Percentiles rank a stretch among this genome's conserved stretches.
Evolutionary conservation across 2,113 vertebrate species (phyloP).

Genomic region (Microcebus jonahi): DNA sequence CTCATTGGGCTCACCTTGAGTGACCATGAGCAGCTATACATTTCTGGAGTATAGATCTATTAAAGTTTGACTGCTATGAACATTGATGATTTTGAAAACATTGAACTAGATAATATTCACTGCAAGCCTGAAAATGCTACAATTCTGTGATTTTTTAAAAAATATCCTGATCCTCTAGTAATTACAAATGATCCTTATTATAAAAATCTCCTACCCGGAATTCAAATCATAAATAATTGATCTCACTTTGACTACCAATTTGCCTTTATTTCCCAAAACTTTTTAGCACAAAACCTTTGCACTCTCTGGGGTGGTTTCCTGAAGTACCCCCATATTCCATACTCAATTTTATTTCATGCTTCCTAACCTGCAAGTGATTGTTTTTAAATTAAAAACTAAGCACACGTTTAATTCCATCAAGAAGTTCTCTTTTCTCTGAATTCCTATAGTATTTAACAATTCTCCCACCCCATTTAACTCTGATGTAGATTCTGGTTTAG

Average conservation of each 20-base stretch:
- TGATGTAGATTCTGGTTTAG: background rate
- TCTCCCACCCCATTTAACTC: background rate
- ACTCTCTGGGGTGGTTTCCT: background rate
- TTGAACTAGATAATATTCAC: background rate
- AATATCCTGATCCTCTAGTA: background rate
- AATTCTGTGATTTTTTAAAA: background rate
- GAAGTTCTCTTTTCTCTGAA: background rate
- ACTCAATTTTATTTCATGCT: background rate
- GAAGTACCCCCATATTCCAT: background rate
- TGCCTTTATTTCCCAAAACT: background rate
- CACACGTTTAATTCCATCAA: background rate
- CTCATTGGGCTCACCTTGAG: background rate
- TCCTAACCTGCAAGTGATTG: background rate
- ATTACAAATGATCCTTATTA: background rate
- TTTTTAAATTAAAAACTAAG: background rate
- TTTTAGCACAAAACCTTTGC: background rate
- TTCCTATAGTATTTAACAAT: background rate
- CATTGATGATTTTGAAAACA: background rate
- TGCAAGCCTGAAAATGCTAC: background rate
- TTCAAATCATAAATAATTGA: background rate
- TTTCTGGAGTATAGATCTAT: background rate
- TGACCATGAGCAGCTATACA: background rate
- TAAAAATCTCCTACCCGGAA: background rate
- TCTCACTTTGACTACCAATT: background rate
- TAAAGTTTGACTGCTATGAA: background rate